Evolutionary conservation across 2,797 vertebrate species (phyloP), one percentile per base, ranked within the genome.

Genomic region (Bovichtus diacanthus): DNA sequence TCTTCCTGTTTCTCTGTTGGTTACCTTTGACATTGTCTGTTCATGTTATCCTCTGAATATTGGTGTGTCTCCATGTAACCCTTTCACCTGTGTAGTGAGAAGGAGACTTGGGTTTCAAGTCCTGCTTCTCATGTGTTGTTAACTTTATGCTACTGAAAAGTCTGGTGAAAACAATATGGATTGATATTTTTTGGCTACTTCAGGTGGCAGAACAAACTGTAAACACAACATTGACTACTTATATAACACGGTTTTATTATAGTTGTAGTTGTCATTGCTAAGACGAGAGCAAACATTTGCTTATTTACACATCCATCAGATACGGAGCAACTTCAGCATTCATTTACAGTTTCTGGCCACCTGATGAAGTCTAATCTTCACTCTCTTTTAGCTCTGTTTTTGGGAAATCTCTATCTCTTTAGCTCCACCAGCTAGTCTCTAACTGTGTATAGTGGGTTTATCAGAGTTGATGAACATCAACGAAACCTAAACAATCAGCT

Each of bases 11-110:
- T 62, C 60, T 47, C 44, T 73, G 12, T 61, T 21, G 12, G 54
- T 61, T 31, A 47, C 53, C 43, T 70, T 68, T 70, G 59, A 71
- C 61, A 62, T 31, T 47, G 39, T 70, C 51, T 68, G 21, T 63
- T 56, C 36, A 34, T 38, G 16, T 68, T 46, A 31, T 27, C 15
- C 46, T 66, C 63, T 43, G 18, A 39, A 21, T 21, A n/a, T 39
- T 58, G 8, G 29, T 36, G 21, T 67, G 25, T 63, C 39, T 55
- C 27, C n/a, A 50, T 66, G n/a, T 27, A 55, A 9, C 39, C n/a
- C 4, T 55, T 19, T 58, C 29, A 41, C 34, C 34, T 27, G 56
- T 56, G 63, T n/a, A n/a, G n/a, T n/a, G n/a, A n/a, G n/a, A n/a
- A n/a, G 5, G 27, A 43, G n/a, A 76, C 23, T 49, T 7, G 3